These are phyloP conservation scores for Catagonus wagneri DNA, from an alignment of 2,113 vertebrate genomes.

Conservation along the genomic window DNA sequence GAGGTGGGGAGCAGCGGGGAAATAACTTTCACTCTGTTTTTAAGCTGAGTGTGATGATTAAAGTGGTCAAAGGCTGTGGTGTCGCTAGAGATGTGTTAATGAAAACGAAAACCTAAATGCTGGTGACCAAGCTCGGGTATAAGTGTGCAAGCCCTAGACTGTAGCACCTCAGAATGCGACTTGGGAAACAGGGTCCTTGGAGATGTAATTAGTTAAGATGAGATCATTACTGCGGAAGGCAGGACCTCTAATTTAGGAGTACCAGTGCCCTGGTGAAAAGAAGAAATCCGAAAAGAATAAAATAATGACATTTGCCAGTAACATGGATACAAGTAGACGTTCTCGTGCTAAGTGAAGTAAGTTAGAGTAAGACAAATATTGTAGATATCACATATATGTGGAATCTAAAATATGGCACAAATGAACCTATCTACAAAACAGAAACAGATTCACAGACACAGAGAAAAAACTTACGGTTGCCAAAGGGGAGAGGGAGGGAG, in stretches of 20 bases:
- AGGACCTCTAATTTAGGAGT: not conserved
- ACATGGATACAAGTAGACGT: no score
- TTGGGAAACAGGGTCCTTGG: not conserved
- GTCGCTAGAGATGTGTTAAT: not conserved
- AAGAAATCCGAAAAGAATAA: not conserved
- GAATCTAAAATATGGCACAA: no score
- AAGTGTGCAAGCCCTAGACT: not conserved
- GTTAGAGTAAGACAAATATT: no score
- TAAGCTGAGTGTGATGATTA: not conserved
- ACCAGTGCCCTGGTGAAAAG: not conserved
- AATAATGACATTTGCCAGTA: no score
- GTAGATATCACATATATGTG: no score
- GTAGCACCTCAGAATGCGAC: not conserved
- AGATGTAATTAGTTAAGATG: not conserved
- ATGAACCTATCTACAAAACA: no score
- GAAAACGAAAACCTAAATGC: not conserved
- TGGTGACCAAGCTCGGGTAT: not conserved
- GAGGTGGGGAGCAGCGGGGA: not conserved
- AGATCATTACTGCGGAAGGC: not conserved
- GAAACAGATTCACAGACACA: no score
- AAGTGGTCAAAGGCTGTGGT: not conserved
- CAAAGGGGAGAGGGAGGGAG: no score
- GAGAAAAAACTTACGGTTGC: no score
- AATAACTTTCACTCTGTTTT: not conserved
- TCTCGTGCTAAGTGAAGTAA: no score